phyloP scores from a whole-genome alignment of 2,797 vertebrate genomes.

The Acestrorhynchus altus region DNA sequence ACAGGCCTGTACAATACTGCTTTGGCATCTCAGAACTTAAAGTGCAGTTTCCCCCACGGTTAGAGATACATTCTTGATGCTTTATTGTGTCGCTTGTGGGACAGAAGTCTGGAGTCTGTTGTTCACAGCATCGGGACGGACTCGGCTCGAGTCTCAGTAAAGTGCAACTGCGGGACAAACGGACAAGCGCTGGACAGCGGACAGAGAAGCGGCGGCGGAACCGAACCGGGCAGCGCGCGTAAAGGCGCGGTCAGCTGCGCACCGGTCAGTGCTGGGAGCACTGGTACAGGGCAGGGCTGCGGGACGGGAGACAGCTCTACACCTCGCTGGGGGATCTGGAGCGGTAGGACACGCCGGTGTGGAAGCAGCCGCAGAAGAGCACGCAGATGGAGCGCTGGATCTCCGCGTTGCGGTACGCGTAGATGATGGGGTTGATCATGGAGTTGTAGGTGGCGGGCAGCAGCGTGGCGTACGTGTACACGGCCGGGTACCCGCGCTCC shows the following conservation, averaged over 20 bases:
- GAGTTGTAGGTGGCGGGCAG: slow-evolving; percentile 98
- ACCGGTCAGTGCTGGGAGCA: too few relatives aligned
- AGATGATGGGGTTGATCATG: slow-evolving; percentile 99
- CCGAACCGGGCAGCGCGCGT: too few relatives aligned
- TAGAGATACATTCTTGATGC: slow-evolving; percentile 82
- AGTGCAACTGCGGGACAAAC: slow-evolving; percentile 83
- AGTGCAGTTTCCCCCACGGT: slow-evolving; percentile 81
- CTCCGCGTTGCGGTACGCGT: slow-evolving; percentile 95
- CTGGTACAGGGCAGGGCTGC: too few relatives aligned
- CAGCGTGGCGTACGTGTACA: slow-evolving; percentile 95
- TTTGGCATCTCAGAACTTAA: slow-evolving; percentile 90
- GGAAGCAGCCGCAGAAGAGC: slow-evolving; percentile 94
- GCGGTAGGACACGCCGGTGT: slow-evolving; percentile 86
- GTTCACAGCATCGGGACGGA: slow-evolving; percentile 75
- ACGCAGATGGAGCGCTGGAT: slow-evolving; percentile 95
- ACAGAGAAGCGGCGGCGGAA: slow-evolving; percentile 75
- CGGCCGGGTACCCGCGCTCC: slow-evolving; percentile 85
- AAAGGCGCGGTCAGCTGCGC: too few relatives aligned
- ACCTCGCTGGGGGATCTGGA: slow-evolving; percentile 97
- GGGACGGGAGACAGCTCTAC: slow-evolving; percentile 71
- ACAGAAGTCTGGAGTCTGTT: slow-evolving; percentile 68
- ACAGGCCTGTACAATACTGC: slow-evolving; percentile 88
- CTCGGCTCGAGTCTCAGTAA: slow-evolving; percentile 81
- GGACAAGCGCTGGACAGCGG: slow-evolving; percentile 64
- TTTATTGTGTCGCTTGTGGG: slow-evolving; percentile 67